A percentile compares a stretch with the other conserved stretches of the same genome.
Evolutionary conservation across 2,113 vertebrate genomes (phyloP).

Genomic region (Ibidorhyncha struthersii): DNA sequence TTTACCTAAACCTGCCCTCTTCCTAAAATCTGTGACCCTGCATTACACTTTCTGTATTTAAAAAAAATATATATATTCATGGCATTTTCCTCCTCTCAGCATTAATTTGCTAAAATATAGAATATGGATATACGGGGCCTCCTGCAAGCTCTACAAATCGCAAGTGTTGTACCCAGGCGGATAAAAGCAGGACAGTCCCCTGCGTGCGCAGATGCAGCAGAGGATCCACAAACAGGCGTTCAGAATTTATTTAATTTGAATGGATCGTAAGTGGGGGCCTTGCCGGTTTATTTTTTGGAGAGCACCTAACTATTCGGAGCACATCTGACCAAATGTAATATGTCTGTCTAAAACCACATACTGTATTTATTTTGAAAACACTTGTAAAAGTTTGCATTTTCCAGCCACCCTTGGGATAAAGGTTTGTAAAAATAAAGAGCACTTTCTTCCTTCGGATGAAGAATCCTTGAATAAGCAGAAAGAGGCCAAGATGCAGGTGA

Average conservation of each 20-base stretch:
- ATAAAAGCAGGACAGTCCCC: neutral
- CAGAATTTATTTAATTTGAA: constrained; percentile 50
- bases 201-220: neutral
- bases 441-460: constrained; percentile 82
- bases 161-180: neutral
- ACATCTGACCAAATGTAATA: constrained; percentile 70
- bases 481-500: constrained; percentile 88
- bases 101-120: neutral
- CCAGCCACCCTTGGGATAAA: constrained; percentile 81
- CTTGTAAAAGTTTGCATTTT: constrained; percentile 87
- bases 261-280: constrained; percentile 28
- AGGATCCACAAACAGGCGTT: neutral
- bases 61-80: no score
- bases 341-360: constrained; percentile 72
- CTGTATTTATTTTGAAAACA: constrained; percentile 95
- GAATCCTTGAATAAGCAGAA: constrained; percentile 85
- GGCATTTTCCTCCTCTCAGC: neutral
- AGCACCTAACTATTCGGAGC: constrained; percentile 61
- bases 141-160: neutral
- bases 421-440: constrained; percentile 82
- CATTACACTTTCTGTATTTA: neutral
- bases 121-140: neutral
- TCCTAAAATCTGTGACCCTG: constrained; percentile 48
- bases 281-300: constrained; percentile 62
- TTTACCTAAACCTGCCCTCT: constrained; percentile 60